phyloP scores from a whole-genome alignment of 2,113 vertebrate genomes.

The Bos indicus region DNA sequence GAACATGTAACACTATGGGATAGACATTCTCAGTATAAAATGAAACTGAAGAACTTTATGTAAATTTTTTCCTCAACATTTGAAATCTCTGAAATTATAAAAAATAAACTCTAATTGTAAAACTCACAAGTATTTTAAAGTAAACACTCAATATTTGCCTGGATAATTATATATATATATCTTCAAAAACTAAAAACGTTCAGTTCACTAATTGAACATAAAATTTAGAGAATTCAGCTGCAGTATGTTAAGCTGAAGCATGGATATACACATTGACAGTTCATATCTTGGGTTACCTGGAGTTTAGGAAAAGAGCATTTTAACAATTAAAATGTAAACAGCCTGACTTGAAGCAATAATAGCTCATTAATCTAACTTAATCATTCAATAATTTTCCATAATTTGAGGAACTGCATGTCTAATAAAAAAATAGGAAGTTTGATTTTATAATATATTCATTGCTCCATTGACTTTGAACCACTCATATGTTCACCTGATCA shows the following conservation, averaged over 20 bases:
- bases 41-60: not conserved
- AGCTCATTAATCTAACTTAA: constrained; percentile 6
- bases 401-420: constrained; percentile 42
- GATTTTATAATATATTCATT: constrained; percentile 41
- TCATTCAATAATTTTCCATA: constrained; percentile 47
- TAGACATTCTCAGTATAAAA: not conserved
- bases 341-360: not conserved
- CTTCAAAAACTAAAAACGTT: not conserved
- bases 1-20: not conserved
- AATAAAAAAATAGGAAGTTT: constrained; percentile 65
- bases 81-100: not conserved
- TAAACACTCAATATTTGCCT: not conserved
- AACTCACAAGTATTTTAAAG: not conserved
- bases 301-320: not conserved
- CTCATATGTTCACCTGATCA: not conserved
- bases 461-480: constrained; percentile 55
- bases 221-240: not conserved
- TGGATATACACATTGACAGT: not conserved
- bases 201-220: not conserved
- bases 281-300: not conserved
- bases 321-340: not conserved
- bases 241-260: not conserved
- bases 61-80: not conserved
- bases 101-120: not conserved
- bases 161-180: not conserved